Evolutionary conservation across 2,888 invertebrate genomes (phyloP).

Genomic region (Hetaerina titia): DNA sequence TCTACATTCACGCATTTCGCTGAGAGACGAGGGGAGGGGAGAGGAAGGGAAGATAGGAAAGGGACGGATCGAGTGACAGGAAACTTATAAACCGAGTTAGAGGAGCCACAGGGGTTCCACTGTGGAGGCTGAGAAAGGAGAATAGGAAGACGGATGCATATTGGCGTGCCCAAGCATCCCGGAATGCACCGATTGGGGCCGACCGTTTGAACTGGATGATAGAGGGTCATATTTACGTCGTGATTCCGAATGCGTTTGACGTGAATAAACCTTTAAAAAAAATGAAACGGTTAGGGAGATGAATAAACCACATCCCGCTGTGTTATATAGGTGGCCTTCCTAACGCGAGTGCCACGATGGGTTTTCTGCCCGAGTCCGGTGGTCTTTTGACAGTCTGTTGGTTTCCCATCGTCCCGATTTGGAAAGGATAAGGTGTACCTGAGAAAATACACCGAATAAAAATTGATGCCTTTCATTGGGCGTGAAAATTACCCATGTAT

Average conservation of each 20-base stretch:
- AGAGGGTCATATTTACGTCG: not conserved
- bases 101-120: not conserved
- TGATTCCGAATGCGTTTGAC: not conserved
- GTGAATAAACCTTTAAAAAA: not conserved
- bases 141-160: not conserved
- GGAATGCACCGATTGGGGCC: not conserved
- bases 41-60: not conserved
- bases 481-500: too few species aligned
- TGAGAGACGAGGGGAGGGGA: not conserved
- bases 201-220: not conserved
- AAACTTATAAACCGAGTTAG: not conserved
- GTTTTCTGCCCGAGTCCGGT: too few species aligned
- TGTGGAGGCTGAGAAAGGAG: not conserved
- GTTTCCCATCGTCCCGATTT: too few species aligned
- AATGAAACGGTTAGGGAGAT: not conserved
- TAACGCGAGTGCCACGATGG: too few species aligned
- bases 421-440: too few species aligned
- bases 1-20: not conserved
- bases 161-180: not conserved
- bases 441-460: too few species aligned
- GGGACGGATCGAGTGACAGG: not conserved
- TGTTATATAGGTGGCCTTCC: not conserved
- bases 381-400: too few species aligned
- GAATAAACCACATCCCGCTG: not conserved
- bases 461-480: too few species aligned